phyloP scores from a whole-genome alignment of 1,140 invertebrate genomes.

The Penaeus chinensis region DNA sequence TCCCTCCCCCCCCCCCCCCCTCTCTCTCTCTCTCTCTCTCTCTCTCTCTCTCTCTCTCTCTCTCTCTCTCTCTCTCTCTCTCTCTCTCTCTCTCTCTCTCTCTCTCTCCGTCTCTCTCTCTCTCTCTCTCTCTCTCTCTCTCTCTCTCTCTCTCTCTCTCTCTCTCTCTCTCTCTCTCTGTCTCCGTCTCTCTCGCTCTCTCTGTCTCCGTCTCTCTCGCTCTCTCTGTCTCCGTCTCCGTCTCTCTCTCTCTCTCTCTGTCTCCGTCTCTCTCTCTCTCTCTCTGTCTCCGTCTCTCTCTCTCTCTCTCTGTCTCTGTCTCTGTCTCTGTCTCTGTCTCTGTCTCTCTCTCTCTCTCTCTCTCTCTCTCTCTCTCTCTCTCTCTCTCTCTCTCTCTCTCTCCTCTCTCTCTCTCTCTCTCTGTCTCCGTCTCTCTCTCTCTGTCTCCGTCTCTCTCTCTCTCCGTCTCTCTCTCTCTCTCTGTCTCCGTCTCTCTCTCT shows the following conservation, averaged over 20 bases:
- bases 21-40: neutral
- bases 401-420: too few species aligned
- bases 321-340: neutral
- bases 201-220: too few species aligned
- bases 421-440: too few species aligned
- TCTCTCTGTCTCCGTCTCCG: neutral
- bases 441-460: too few species aligned
- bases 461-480: too few species aligned
- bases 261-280: too few species aligned
- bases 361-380: neutral
- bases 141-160: conserved; percentile 11
- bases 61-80: neutral
- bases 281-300: neutral
- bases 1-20: too few species aligned
- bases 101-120: neutral
- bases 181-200: too few species aligned
- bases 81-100: neutral
- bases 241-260: too few species aligned
- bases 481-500: too few species aligned
- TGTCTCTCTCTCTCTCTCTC: neutral
- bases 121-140: neutral
- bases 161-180: neutral
- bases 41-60: neutral
- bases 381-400: too few species aligned
- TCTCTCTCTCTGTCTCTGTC: neutral